Evolutionary conservation across 1,140 invertebrate genomes (phyloP).

Genomic region (Chironomus striatipennis): DNA sequence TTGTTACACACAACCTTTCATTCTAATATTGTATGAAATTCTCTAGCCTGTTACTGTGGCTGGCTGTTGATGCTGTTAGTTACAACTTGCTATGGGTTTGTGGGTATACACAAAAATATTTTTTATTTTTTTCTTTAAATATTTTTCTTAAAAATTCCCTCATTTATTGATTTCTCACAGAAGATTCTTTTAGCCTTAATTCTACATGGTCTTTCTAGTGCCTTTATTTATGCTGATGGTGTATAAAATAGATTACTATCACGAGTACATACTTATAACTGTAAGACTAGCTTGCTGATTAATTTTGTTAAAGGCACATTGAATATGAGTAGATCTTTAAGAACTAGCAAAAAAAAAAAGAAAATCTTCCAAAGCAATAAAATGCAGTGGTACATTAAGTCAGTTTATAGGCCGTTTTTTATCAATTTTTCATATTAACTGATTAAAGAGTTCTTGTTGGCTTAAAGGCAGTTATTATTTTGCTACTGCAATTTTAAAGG

Average conservation of each 20-base stretch:
- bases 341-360: no score
- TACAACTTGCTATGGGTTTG: background rate
- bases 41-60: background rate
- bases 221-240: background rate
- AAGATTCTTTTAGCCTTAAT: background rate
- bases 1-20: slow-evolving; percentile 12
- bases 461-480: background rate
- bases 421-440: slow-evolving; percentile 5
- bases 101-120: background rate
- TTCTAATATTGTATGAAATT: slow-evolving; percentile 15
- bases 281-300: background rate
- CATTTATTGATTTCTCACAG: slow-evolving; percentile 13
- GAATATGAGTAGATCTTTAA: no score
- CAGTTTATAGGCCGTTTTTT: background rate
- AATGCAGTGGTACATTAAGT: background rate
- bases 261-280: background rate
- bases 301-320: no score
- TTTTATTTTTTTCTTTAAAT: background rate
- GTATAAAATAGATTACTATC: background rate
- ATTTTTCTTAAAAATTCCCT: background rate
- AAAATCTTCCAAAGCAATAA: no score
- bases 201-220: background rate
- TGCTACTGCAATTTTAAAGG: background rate
- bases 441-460: background rate
- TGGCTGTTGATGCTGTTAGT: no score